A percentile compares a stretch with the other conserved stretches of the same genome.
Conservation (phyloP, 2,888 invertebrate species). For the Brachylomia viminalis region DNA sequence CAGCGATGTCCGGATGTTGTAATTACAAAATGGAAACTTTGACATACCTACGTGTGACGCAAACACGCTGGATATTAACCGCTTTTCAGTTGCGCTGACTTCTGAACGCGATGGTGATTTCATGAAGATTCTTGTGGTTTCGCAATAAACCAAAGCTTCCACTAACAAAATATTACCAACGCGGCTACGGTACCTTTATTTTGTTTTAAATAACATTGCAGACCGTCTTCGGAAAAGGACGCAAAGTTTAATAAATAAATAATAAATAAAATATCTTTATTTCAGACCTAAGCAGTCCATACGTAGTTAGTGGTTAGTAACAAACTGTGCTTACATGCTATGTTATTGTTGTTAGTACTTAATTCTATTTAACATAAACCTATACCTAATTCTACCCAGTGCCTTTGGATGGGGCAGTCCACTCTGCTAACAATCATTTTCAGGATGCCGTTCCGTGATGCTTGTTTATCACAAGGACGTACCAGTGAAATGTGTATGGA, state of each 20-base stretch:
- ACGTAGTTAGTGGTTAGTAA: too few relatives aligned
- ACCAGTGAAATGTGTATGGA: conserved; percentile 13
- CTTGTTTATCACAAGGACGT: neutral
- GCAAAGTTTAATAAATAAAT: too few relatives aligned
- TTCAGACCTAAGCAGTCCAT: too few relatives aligned
- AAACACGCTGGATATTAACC: conserved; percentile 36
- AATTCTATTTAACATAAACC: too few relatives aligned
- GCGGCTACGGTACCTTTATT: neutral
- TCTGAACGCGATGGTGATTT: conserved; percentile 7
- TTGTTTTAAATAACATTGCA: neutral
- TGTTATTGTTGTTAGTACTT: too few relatives aligned
- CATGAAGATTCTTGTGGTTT: conserved; percentile 11
- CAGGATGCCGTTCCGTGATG: too few relatives aligned
- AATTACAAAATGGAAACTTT: conserved; percentile 58
- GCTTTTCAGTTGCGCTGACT: conserved; percentile 27
- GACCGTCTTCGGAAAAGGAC: conserved; percentile 19
- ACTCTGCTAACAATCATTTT: too few relatives aligned
- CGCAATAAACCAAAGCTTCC: neutral
- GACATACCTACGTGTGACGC: conserved; percentile 36
- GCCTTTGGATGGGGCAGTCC: too few relatives aligned
- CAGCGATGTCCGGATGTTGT: conserved; percentile 43
- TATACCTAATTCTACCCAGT: too few relatives aligned
- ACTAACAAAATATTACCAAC: neutral
- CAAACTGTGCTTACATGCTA: too few relatives aligned
- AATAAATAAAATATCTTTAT: too few relatives aligned